A percentile compares a stretch with the other conserved stretches of the same genome.
These are phyloP conservation scores for Zosterops lateralis DNA, from an alignment of 2,113 vertebrate species.

Conservation along the genomic window DNA sequence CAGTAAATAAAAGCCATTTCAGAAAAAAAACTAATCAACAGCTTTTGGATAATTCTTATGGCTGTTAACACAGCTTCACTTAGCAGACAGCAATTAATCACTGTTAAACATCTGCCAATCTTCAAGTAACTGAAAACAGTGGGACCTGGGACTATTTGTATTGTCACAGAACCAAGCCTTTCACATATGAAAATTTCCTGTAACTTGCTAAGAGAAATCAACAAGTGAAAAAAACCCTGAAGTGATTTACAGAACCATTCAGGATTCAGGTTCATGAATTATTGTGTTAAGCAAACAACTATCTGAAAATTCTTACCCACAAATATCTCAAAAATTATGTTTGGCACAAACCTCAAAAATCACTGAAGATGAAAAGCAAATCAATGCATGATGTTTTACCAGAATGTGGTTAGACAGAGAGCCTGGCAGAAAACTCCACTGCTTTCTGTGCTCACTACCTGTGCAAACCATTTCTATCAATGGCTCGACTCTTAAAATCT, in stretches of 20 bases:
- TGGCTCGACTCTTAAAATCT: background rate
- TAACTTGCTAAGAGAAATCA: background rate
- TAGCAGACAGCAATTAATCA: background rate
- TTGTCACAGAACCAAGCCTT: background rate
- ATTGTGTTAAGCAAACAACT: background rate
- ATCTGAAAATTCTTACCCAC: background rate
- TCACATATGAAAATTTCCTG: background rate
- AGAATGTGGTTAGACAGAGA: background rate
- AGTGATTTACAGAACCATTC: background rate
- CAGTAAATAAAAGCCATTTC: background rate
- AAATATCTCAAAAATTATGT: background rate
- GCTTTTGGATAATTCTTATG: background rate
- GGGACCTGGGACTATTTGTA: background rate
- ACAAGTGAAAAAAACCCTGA: background rate
- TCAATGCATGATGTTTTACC: background rate
- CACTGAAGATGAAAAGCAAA: background rate
- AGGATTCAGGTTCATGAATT: background rate
- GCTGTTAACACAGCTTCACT: background rate
- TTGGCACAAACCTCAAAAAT: background rate
- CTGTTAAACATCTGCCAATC: background rate
- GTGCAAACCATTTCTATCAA: background rate
- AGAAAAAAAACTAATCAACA: background rate
- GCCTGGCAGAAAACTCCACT: background rate
- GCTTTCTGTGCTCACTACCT: background rate
- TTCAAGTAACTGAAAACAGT: background rate